phyloP scores from a whole-genome alignment of 1,140 invertebrate genomes.

The Cydia strobilella region DNA sequence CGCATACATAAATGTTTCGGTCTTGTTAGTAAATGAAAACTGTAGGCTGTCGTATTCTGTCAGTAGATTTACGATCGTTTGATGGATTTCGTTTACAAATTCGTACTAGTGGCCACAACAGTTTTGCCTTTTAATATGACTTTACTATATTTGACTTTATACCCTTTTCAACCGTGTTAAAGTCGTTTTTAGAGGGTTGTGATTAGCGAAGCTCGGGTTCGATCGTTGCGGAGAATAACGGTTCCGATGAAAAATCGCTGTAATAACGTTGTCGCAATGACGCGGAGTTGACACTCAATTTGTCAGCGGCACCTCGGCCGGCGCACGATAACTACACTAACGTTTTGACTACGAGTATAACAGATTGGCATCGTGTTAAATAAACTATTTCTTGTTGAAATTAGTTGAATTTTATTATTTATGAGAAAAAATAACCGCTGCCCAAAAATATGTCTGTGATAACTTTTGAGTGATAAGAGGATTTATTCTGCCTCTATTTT shows the following conservation, averaged over 20 bases:
- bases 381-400: constrained; percentile 10
- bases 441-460: neutral
- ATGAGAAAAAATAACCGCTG: neutral
- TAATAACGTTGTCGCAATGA: constrained; percentile 48
- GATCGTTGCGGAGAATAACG: constrained; percentile 10
- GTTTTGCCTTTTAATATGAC: neutral
- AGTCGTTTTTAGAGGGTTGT: neutral
- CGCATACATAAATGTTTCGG: neutral
- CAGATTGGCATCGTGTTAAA: constrained; percentile 47
- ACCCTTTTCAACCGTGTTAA: neutral
- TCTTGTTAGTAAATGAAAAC: constrained; percentile 19
- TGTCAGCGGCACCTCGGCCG: constrained; percentile 41
- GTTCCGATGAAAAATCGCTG: constrained; percentile 39
- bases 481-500: no score
- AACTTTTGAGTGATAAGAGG: neutral
- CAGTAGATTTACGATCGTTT: constrained; percentile 15
- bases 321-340: constrained; percentile 37
- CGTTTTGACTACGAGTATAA: constrained; percentile 33
- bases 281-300: constrained; percentile 65
- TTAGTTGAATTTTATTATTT: neutral
- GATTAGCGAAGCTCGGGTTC: neutral
- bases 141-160: neutral
- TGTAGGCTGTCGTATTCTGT: constrained; percentile 14
- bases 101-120: constrained; percentile 6
- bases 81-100: constrained; percentile 27